These are phyloP conservation scores for Coracias cyanogaster DNA, from an alignment of 2,797 vertebrate genomes.

Conservation along the genomic window DNA sequence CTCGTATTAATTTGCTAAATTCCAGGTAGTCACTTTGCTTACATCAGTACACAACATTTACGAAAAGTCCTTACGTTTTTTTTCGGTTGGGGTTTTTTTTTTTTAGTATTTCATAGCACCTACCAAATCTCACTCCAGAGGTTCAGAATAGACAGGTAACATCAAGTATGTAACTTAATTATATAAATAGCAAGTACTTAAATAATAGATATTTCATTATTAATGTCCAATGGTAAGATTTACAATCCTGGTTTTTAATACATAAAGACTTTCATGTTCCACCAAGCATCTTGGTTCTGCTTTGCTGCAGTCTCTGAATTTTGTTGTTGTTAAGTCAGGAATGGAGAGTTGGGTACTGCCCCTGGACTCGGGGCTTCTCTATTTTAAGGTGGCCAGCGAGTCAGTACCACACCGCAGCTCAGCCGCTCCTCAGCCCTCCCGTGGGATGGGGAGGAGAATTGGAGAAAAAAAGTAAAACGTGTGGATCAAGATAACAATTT, in stretches of 20 bases:
- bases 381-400: too few species aligned
- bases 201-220: not conserved
- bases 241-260: not conserved
- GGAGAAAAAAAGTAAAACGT: not conserved
- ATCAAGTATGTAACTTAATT: not conserved
- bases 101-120: not conserved
- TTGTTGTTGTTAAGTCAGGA: not conserved
- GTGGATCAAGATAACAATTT: too few species aligned
- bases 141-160: not conserved
- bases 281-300: not conserved
- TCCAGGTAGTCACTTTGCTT: not conserved
- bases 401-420: too few species aligned
- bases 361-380: too few species aligned
- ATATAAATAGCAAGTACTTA: not conserved
- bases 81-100: too few species aligned
- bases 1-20: not conserved
- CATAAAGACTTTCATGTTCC: not conserved
- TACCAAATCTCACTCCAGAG: not conserved
- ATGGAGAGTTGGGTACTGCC: not conserved
- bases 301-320: not conserved
- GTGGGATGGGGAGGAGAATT: not conserved
- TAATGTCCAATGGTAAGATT: not conserved
- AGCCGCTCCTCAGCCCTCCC: not conserved
- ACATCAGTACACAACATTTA: not conserved
- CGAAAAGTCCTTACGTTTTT: not conserved